These are phyloP conservation scores for Nasonia vitripennis DNA, from an alignment of 1,140 invertebrate genomes.

Conservation along the genomic window DNA sequence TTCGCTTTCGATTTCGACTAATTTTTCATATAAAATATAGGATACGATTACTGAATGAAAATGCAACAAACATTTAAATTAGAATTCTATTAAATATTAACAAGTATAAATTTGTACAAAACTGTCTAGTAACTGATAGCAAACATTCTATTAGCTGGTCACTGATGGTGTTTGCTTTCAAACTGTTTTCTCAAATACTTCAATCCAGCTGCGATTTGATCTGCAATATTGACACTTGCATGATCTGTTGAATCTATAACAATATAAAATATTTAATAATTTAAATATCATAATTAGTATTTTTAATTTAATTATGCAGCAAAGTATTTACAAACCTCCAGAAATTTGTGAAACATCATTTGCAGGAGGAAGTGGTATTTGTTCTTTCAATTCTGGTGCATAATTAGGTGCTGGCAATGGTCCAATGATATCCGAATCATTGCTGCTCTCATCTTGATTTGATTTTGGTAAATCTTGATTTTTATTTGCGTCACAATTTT, in stretches of 20 bases:
- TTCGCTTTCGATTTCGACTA: too few species aligned
- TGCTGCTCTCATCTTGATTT: not conserved
- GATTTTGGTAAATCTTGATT: not conserved
- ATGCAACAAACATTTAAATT: not conserved
- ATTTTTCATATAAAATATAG: too few species aligned
- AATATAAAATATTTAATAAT: conserved; percentile 7
- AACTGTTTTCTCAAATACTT: conserved; percentile 80
- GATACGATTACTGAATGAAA: too few species aligned
- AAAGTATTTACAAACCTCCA: conserved; percentile 14
- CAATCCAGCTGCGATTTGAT: conserved; percentile 81
- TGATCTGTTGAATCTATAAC: conserved; percentile 51
- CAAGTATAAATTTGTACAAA: conserved; percentile 33
- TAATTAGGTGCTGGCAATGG: conserved; percentile 56
- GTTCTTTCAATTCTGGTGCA: not conserved
- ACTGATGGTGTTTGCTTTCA: conserved; percentile 71
- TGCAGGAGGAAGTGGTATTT: conserved; percentile 6
- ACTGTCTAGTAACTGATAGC: not conserved
- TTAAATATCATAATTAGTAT: not conserved
- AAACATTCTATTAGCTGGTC: not conserved
- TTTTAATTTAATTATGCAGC: conserved; percentile 12
- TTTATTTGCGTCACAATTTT: not conserved
- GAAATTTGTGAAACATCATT: not conserved
- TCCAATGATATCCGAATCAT: conserved; percentile 58
- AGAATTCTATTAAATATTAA: not conserved
- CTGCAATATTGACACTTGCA: conserved; percentile 67